Base-by-base conservation (phyloP, 2,888 invertebrate genomes). In the Clitarchus hookeri region DNA sequence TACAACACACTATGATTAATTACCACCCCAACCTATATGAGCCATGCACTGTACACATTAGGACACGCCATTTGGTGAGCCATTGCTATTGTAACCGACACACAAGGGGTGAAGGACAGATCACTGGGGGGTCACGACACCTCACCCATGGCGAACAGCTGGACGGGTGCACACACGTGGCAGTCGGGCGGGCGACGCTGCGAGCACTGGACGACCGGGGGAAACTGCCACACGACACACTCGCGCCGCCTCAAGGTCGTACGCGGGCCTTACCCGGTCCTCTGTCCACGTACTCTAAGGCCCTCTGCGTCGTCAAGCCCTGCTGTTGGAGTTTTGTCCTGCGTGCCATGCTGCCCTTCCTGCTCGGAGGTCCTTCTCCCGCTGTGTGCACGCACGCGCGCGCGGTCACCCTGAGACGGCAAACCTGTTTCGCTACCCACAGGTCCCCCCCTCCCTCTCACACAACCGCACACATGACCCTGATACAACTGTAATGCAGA, bases 261-360 rank as follows among this genome's bases (percentile, higher is more conserved):
- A 65, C 65, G 16, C 23, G 48, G 16, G 77, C 25, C 84, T 86
- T 83, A 86, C 86, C 86, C 19, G 86, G 86, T 85, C 85, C 85
- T 54, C 85, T 86, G 44, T 86, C 85, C 16, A 83, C 82, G 85
- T 85, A 82, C 77, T 86, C 84, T 8, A 44, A 27, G 27, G 80
- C 19, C 48, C 19, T n/a, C n/a, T n/a, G 65, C 65, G 8, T 8
- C 12, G 48, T 48, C 48, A 23, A 65, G 23, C 23, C 19, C 65
- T n/a, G 23, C 19, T 65, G 65, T 23, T n/a, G 65, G 8, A n/a
- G 65, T 6, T 23, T 65, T 2, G 65, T 23, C 65, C 65, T 65
- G 65, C 65, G 65, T 9, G 65, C 65, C 65, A 65, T 65, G 23
- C 36, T 48, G 48, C n/a, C 84, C 44, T 25, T 44, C 48, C 27